Evolutionary conservation across 1,140 invertebrate species (phyloP).

Genomic region (Ceratina japonica): DNA sequence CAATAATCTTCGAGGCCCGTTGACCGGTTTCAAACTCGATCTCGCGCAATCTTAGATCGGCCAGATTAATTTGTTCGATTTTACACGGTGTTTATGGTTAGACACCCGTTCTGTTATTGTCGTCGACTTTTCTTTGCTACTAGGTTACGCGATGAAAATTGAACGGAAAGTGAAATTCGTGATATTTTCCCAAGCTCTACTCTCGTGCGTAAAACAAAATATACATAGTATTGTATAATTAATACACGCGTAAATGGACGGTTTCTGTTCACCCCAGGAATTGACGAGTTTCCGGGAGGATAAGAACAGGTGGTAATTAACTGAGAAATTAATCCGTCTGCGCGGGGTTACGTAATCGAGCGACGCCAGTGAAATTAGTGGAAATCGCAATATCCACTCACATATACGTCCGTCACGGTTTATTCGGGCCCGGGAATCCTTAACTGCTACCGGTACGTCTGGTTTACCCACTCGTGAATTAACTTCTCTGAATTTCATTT

Average conservation of each 20-base stretch:
- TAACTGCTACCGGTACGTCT: constrained; percentile 17
- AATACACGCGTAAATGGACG: too few relatives aligned
- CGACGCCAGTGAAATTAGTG: constrained; percentile 3
- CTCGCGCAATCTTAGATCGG: background rate
- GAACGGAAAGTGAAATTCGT: too few relatives aligned
- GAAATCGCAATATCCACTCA: background rate
- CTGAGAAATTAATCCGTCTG: constrained; percentile 7
- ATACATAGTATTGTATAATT: too few relatives aligned
- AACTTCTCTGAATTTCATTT: constrained; percentile 29
- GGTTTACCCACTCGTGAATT: constrained; percentile 20
- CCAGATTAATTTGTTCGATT: constrained; percentile 2
- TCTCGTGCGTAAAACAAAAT: too few relatives aligned
- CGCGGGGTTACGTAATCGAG: background rate
- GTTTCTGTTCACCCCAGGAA: too few relatives aligned
- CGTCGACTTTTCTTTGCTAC: background rate
- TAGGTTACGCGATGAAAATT: background rate
- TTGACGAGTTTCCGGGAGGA: too few relatives aligned
- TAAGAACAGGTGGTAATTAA: constrained; percentile 1
- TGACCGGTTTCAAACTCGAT: constrained; percentile 31
- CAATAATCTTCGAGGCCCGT: constrained; percentile 23
- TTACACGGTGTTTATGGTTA: background rate
- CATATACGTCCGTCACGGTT: constrained; percentile 6
- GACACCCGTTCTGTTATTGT: background rate
- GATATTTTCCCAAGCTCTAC: too few relatives aligned
- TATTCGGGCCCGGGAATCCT: constrained; percentile 2